These are phyloP conservation scores for Cyprinus carpio DNA, from an alignment of 2,113 vertebrate genomes.

Conservation along the genomic window DNA sequence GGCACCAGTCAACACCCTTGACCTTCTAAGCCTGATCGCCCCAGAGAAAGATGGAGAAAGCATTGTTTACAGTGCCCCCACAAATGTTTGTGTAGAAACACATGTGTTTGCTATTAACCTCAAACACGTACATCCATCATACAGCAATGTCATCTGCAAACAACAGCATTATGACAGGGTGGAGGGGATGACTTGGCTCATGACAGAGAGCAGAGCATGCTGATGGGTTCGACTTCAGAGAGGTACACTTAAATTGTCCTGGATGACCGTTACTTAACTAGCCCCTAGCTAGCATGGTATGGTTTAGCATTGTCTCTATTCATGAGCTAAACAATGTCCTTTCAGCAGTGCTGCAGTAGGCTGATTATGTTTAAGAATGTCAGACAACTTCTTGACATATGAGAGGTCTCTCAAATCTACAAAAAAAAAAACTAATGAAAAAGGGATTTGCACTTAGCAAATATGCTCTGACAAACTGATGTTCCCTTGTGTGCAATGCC, in stretches of 20 bases:
- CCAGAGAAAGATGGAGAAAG: conserved; percentile 29
- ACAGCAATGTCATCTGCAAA: conserved; percentile 69
- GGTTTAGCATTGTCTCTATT: conserved; percentile 2
- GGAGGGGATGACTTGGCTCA: conserved; percentile 56
- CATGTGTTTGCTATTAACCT: conserved; percentile 74
- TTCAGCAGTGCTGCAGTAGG: background rate
- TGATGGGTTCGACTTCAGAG: conserved; percentile 56
- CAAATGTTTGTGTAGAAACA: conserved; percentile 57
- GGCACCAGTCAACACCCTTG: conserved; percentile 50
- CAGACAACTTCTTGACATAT: conserved; percentile 5
- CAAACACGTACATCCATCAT: conserved; percentile 57
- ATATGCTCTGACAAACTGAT: background rate
- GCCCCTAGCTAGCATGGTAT: conserved; percentile 18
- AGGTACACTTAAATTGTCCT: conserved; percentile 51
- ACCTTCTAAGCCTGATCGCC: conserved; percentile 43
- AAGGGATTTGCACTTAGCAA: background rate
- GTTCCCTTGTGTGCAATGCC: background rate
- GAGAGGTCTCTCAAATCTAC: background rate
- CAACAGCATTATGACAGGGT: conserved; percentile 61
- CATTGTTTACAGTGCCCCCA: conserved; percentile 54
- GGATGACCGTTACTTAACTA: conserved; percentile 51
- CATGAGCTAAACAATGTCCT: conserved; percentile 9
- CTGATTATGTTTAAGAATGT: background rate
- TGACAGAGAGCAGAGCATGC: conserved; percentile 69
- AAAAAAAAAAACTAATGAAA: background rate